phyloP scores from a whole-genome alignment of 2,113 vertebrate species.

The Otus sunia region DNA sequence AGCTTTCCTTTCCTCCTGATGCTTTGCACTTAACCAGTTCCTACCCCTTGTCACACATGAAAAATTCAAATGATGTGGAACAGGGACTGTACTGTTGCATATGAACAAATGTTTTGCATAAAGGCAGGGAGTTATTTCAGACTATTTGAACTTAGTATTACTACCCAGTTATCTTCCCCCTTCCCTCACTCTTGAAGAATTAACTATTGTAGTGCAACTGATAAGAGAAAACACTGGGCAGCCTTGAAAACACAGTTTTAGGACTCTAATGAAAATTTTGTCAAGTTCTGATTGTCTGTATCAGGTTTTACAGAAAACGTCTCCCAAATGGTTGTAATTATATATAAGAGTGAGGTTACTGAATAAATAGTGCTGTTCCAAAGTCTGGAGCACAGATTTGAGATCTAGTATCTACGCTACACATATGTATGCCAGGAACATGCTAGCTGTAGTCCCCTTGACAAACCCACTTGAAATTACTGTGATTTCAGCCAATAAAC shows the following conservation, averaged over 20 bases:
- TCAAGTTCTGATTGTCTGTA: neutral
- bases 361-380: neutral
- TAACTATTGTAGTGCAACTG: neutral
- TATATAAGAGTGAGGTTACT: neutral
- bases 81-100: neutral
- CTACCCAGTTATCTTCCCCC: neutral
- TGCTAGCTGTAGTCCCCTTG: neutral
- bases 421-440: fast-evolving
- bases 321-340: neutral
- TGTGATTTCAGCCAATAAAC: neutral
- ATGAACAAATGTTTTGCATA: neutral
- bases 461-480: neutral
- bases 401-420: neutral
- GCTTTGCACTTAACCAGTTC: neutral
- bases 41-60: neutral
- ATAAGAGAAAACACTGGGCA: neutral
- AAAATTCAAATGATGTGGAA: neutral
- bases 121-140: neutral
- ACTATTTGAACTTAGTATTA: neutral
- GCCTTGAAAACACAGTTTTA: neutral
- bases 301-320: neutral
- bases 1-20: neutral
- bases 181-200: neutral
- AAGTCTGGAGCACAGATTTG: neutral
- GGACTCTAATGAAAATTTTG: neutral